Percentiles rank a stretch among this genome's conserved stretches.
These are phyloP conservation scores for Agrochola circellaris DNA, from an alignment of 2,888 invertebrate genomes.

Conservation along the genomic window DNA sequence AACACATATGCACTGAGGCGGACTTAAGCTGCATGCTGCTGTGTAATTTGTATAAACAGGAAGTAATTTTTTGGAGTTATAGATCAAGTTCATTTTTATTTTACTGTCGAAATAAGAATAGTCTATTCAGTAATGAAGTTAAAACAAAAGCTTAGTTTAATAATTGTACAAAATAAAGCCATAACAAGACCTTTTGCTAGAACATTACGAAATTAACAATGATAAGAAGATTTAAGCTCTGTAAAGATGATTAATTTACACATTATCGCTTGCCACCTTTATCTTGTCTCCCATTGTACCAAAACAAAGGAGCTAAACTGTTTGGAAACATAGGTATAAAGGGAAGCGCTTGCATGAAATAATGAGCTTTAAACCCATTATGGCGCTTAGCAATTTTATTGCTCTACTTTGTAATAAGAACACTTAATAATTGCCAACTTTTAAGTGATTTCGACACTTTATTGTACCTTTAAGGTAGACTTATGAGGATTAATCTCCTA, in stretches of 20 bases:
- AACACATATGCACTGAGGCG: neutral
- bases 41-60: neutral
- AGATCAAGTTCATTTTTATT: neutral
- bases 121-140: neutral
- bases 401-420: slow-evolving; percentile 66
- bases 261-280: slow-evolving; percentile 40
- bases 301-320: slow-evolving; percentile 62
- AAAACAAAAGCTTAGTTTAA: neutral
- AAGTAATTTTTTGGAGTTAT: neutral
- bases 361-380: slow-evolving; percentile 64
- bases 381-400: slow-evolving; percentile 65
- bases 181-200: neutral
- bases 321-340: slow-evolving; percentile 63
- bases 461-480: slow-evolving; percentile 35
- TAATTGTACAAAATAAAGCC: neutral
- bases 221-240: slow-evolving; percentile 9
- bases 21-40: no score
- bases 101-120: neutral
- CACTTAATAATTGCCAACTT: slow-evolving; percentile 57
- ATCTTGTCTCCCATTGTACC: slow-evolving; percentile 49
- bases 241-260: slow-evolving; percentile 39
- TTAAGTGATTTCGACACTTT: slow-evolving; percentile 56
- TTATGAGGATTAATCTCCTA: slow-evolving; percentile 38
- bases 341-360: slow-evolving; percentile 62
- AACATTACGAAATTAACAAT: slow-evolving; percentile 15